Evolutionary conservation across 2,113 vertebrate genomes (phyloP), one percentile per base, ranked within the genome.

Genomic region (Nasalis larvatus): DNA sequence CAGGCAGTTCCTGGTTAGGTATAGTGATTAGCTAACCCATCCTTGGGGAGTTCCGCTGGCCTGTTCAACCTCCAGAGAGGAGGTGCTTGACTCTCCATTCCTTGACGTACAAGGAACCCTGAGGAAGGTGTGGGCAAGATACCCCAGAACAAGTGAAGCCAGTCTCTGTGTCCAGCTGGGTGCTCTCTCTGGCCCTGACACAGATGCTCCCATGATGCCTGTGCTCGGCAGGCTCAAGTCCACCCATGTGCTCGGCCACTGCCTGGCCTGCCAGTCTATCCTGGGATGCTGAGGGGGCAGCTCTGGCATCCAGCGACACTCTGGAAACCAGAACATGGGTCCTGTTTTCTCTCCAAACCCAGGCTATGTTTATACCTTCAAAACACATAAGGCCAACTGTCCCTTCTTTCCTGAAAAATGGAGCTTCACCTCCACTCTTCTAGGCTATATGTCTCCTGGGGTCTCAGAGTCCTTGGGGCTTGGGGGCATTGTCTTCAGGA

Each of bases 201-300:
- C 32, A 40, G 52, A 37, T n/a, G 16, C 37, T 25, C 9, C 0
- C 4, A 0, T 8, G 21, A 35, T 17, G n/a, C 45, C 54, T 4
- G 0, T 20, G 27, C 16, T 4, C 25, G 1, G 54, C 12, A 37
- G 40, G 18, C 27, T 54, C 11, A 14, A 11, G 25, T 18, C 49
- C 0, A 1, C 7, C 18, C 69, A 4, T 10, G 4, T 1, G 8
- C n/a, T 37, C 6, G 9, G 21, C 52, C 35, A 13, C 13, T 6
- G 0, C 14, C 60, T 47, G 69, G 54, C 45, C 63, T 37, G 37
- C 60, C 73, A 47, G 35, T 35, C 89, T 42, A 3, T 12, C 73
- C 56, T 80, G 47, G 23, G 37, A 40, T 25, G 18, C 6, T 49
- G 6, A 35, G 4, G 9, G 11, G 42, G 17, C 20, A 42, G 20